Base-by-base conservation (phyloP, 2,797 vertebrate genomes). In the Sebastes diploproa region DNA sequence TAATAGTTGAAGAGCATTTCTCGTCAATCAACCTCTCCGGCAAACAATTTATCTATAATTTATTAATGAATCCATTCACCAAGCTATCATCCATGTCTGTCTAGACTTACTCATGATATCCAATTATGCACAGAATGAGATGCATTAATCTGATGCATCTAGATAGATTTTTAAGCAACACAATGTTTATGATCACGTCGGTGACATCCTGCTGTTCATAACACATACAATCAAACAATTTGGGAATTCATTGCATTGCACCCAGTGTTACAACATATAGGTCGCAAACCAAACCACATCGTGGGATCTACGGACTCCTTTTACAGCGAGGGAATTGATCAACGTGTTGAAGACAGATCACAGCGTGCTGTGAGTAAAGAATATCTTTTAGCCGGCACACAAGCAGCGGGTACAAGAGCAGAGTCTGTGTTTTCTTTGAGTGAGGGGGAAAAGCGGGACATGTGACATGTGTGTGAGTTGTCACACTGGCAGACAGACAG, bases 401-500 rank as follows among this genome's bases (percentile, higher is more conserved):
- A 50, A 61, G 52, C 52, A 20, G 22, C 2, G 0, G 27, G 25
- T n/a, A 27, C 71, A 20, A 63, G 52, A 77, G 56, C 46, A 50
- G 58, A 55, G 78, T 81, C 75, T 87, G 75, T 78, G 72, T 77
- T 79, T 66, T 83, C 56, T 83, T 71, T 71, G 65, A 70, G 50
- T 3, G 22, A 76, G 71, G 14, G 14, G 65, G 63, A 30, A 55
- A 42, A 80, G 56, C 34, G 16, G 50, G 60, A 60, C 64, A 72
- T 55, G 71, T 75, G 84, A 77, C 62, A 14, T 54, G 72, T n/a
- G 77, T 68, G 54, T n/a, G 77, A 59, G 42, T 38, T 46, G 55
- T 78, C 77, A 42, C 60, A 38, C 62, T 81, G 29, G 13, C 56
- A 72, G 61, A 72, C 61, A 58, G 56, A n/a, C 65, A 46, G 62